phyloP scores from a whole-genome alignment of 2,113 vertebrate genomes.

The Gopherus flavomarginatus region DNA sequence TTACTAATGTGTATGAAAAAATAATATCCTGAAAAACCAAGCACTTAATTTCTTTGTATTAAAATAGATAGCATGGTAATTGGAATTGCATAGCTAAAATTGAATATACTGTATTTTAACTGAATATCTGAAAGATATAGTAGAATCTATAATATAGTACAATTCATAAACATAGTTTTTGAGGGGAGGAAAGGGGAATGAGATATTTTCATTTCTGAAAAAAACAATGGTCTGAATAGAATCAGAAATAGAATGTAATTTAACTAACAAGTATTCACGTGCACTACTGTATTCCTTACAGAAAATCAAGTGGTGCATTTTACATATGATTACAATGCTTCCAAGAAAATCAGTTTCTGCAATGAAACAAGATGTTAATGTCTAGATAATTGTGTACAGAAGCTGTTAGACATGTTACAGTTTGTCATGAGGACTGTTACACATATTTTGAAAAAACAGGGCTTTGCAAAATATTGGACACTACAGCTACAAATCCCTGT shows the following conservation, averaged over 20 bases:
- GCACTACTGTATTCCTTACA: neutral
- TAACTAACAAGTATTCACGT: neutral
- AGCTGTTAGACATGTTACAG: neutral
- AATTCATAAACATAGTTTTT: neutral
- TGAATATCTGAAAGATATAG: neutral
- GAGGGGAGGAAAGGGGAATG: neutral
- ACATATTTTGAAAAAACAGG: neutral
- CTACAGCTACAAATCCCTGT: neutral
- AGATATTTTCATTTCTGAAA: neutral
- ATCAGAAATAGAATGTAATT: neutral
- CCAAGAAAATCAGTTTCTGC: neutral
- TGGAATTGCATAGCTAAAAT: neutral
- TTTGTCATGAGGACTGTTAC: neutral
- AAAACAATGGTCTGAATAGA: neutral
- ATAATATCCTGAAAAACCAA: fast-evolving
- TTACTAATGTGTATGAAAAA: neutral
- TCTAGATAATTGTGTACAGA: neutral
- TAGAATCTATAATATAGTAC: neutral
- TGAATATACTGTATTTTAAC: neutral
- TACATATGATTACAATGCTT: neutral
- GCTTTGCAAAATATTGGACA: neutral
- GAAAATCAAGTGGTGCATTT: neutral
- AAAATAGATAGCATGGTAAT: neutral
- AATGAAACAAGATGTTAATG: neutral
- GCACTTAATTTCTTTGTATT: neutral